Evolutionary conservation across 1,140 invertebrate genomes (phyloP).

Genomic region (Trichoplusia ni): DNA sequence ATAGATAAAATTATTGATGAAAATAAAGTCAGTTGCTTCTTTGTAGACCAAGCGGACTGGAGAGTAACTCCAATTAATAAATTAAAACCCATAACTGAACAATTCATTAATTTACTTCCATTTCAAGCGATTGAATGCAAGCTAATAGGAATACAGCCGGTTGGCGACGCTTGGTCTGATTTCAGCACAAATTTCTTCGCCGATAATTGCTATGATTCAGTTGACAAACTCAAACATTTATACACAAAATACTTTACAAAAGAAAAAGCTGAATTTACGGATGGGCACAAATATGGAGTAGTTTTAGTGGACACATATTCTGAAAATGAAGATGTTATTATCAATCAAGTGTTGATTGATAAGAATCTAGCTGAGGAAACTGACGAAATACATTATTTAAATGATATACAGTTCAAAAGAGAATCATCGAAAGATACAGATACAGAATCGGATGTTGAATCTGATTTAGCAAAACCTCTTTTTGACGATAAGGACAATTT

Average conservation of each 20-base stretch:
- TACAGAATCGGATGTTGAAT: not conserved
- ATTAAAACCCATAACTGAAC: slow-evolving; percentile 58
- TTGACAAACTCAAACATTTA: slow-evolving; percentile 57
- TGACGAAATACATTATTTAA: slow-evolving; percentile 56
- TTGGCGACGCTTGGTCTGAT: slow-evolving; percentile 62
- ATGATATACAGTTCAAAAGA: slow-evolving; percentile 31
- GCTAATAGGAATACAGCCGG: slow-evolving; percentile 63
- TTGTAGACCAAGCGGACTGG: slow-evolving; percentile 76
- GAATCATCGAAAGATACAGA: slow-evolving; percentile 6
- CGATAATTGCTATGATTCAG: slow-evolving; percentile 54
- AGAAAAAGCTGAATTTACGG: slow-evolving; percentile 59
- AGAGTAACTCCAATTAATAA: slow-evolving; percentile 47
- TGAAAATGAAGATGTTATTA: slow-evolving; percentile 54
- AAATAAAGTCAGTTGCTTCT: slow-evolving; percentile 69
- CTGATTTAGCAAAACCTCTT: not conserved
- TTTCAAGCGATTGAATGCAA: slow-evolving; percentile 79
- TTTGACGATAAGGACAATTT: not conserved
- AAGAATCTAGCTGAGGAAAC: slow-evolving; percentile 57
- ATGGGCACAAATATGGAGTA: slow-evolving; percentile 70
- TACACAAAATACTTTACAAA: slow-evolving; percentile 68
- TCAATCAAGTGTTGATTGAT: slow-evolving; percentile 67
- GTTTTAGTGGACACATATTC: slow-evolving; percentile 62
- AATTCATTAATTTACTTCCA: slow-evolving; percentile 63
- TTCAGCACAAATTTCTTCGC: slow-evolving; percentile 66
- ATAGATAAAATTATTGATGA: slow-evolving; percentile 52